These are phyloP conservation scores for Eonycteris spelaea DNA, from an alignment of 2,113 vertebrate species.

Conservation along the genomic window DNA sequence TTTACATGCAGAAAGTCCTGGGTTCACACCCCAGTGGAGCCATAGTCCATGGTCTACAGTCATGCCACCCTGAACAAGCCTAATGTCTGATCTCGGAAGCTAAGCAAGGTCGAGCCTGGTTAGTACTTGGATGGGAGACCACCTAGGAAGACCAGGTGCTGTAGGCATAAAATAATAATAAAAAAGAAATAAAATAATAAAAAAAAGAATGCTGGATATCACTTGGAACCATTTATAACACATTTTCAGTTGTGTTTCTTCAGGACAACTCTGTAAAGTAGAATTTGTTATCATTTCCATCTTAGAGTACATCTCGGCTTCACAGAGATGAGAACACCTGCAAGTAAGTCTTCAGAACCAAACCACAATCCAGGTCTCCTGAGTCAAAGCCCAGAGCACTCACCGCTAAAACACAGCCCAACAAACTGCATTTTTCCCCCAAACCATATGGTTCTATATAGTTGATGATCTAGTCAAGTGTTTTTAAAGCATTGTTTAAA, in stretches of 20 bases:
- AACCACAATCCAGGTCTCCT: background rate
- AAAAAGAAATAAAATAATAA: too few relatives aligned
- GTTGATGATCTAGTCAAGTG: background rate
- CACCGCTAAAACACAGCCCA: background rate
- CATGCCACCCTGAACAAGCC: too few relatives aligned
- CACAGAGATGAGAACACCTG: background rate
- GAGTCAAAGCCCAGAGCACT: background rate
- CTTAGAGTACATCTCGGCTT: background rate
- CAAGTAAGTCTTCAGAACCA: background rate
- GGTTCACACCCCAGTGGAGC: too few relatives aligned
- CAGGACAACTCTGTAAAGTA: background rate
- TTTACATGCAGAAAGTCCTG: too few relatives aligned
- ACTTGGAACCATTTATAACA: background rate
- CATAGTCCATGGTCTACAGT: too few relatives aligned
- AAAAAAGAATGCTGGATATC: background rate
- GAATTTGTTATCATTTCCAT: background rate
- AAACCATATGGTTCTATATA: background rate
- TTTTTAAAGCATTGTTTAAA: constrained; percentile 29
- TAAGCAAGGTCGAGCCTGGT: too few relatives aligned
- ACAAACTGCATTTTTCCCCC: background rate
- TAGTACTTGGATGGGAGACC: too few relatives aligned
- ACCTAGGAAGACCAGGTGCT: too few relatives aligned
- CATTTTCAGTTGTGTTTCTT: background rate
- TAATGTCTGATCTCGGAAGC: too few relatives aligned
- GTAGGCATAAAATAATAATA: too few relatives aligned